These are phyloP conservation scores for Nephrotoma guestfalica DNA, from an alignment of 2,888 invertebrate species.

Conservation along the genomic window DNA sequence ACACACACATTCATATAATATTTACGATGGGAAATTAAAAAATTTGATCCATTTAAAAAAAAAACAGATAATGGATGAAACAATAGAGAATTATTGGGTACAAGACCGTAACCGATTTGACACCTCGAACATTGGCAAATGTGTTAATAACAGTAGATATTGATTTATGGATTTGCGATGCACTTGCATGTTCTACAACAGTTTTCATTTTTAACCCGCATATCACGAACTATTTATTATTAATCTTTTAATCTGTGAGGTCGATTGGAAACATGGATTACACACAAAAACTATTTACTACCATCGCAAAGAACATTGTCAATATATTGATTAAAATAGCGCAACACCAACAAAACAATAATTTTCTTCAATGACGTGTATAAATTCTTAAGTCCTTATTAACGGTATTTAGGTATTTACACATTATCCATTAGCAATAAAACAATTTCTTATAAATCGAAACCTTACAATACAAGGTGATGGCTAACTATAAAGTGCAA, in stretches of 20 bases:
- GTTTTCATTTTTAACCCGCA: not conserved
- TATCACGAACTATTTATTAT: not conserved
- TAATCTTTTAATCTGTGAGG: not conserved
- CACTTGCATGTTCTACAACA: not conserved
- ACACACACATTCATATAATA: not conserved
- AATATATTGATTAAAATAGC: not conserved
- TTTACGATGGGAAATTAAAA: not conserved
- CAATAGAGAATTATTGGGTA: not conserved
- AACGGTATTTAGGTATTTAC: not conserved
- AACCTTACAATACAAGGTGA: not conserved
- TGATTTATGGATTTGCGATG: not conserved
- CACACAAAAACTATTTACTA: not conserved
- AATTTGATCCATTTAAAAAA: not conserved
- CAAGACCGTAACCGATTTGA: not conserved
- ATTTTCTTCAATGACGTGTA: not conserved
- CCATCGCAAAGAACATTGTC: not conserved
- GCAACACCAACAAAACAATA: not conserved
- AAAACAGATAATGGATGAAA: not conserved
- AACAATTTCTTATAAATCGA: not conserved
- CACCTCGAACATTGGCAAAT: not conserved
- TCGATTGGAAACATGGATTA: not conserved
- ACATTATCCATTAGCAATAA: not conserved
- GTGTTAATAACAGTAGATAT: not conserved
- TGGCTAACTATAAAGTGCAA: not conserved
- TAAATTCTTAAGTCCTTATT: not conserved